phyloP scores from a whole-genome alignment of 2,797 vertebrate genomes.

The Phoeniculus purpureus region DNA sequence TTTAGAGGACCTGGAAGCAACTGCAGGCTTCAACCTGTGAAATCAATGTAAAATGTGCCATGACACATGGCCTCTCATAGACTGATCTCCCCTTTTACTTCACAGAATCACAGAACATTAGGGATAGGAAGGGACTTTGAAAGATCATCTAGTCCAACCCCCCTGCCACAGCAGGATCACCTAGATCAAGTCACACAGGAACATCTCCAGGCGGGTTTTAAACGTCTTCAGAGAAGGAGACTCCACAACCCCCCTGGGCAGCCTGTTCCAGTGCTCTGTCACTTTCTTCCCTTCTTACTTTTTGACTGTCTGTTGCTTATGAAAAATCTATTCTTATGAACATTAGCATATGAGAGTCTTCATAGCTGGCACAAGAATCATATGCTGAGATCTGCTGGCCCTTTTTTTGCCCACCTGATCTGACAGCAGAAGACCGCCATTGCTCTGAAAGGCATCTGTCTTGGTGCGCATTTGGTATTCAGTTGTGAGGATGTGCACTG shows the following conservation, averaged over 20 bases:
- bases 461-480: not conserved
- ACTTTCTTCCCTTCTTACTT: not conserved
- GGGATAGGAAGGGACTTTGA: too few species aligned
- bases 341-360: not conserved
- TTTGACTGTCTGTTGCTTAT: not conserved
- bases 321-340: not conserved
- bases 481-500: not conserved
- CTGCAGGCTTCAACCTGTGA: not conserved
- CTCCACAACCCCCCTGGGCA: too few species aligned
- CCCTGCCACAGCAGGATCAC: too few species aligned
- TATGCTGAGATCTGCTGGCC: not conserved
- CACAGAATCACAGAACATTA: too few species aligned
- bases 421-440: not conserved
- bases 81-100: not conserved
- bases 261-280: too few species aligned
- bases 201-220: too few species aligned
- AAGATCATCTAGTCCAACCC: too few species aligned
- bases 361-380: not conserved
- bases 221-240: too few species aligned
- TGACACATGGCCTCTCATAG: not conserved
- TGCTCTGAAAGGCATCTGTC: not conserved
- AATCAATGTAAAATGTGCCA: not conserved
- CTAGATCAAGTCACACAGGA: too few species aligned
- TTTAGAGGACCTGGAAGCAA: not conserved
- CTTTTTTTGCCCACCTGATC: not conserved